Conservation (phyloP, 2,888 invertebrate genomes). For the Troglohyphantes excavatus region DNA sequence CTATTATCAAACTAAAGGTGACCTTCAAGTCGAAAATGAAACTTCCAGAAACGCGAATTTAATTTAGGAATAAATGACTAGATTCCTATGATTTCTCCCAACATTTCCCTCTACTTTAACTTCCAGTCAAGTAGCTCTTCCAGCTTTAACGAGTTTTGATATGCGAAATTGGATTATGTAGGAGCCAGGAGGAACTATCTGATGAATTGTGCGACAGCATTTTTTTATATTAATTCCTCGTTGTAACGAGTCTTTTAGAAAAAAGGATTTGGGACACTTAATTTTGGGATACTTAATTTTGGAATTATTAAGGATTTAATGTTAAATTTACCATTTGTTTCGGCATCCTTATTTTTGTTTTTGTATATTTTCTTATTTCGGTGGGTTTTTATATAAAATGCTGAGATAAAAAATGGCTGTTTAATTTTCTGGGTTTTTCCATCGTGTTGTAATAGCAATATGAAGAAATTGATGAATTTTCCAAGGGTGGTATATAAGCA, state of each 20-base stretch:
- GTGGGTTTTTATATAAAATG: too few relatives aligned
- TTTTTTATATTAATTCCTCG: not conserved
- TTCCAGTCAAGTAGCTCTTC: constrained; percentile 23
- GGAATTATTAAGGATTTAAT: too few relatives aligned
- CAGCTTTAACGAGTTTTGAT: constrained; percentile 23
- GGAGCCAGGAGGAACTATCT: not conserved
- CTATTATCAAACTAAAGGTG: not conserved
- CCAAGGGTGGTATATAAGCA: too few relatives aligned
- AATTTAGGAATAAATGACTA: constrained; percentile 32
- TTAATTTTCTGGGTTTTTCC: too few relatives aligned
- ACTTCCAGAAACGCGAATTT: constrained; percentile 4
- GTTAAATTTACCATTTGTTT: too few relatives aligned
- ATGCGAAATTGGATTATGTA: constrained; percentile 32
- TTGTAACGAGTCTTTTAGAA: not conserved
- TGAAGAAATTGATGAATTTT: too few relatives aligned
- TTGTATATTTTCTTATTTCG: too few relatives aligned
- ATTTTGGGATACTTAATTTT: too few relatives aligned
- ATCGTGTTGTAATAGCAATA: too few relatives aligned
- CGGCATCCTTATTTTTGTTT: too few relatives aligned
- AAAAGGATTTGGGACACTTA: too few relatives aligned
- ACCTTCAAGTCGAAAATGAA: not conserved
- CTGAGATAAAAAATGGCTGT: too few relatives aligned
- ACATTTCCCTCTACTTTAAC: constrained; percentile 17
- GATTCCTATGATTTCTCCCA: not conserved
- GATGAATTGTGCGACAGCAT: not conserved